Evolutionary conservation across 2,113 vertebrate genomes (phyloP).

Genomic region (Arenaria interpres): DNA sequence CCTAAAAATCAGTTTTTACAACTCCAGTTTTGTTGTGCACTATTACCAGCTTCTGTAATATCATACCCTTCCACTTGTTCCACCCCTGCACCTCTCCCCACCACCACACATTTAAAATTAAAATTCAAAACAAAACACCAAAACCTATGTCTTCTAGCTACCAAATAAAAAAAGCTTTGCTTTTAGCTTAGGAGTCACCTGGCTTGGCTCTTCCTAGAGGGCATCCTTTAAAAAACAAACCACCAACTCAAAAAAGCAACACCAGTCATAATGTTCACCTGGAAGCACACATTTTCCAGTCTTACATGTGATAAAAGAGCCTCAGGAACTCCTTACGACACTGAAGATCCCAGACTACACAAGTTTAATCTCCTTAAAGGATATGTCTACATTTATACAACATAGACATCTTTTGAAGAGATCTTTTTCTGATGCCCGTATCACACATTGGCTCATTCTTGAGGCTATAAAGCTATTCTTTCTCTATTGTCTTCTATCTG

Average conservation of each 20-base stretch:
- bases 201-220: not conserved
- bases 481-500: conserved; percentile 47
- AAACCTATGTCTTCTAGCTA: not conserved
- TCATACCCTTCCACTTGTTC: not conserved
- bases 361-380: not conserved
- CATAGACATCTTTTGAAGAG: not conserved
- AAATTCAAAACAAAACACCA: not conserved
- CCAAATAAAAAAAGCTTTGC: not conserved
- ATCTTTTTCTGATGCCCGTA: conserved; percentile 46
- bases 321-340: not conserved
- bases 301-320: not conserved
- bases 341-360: not conserved
- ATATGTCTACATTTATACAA: not conserved
- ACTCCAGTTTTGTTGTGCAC: not conserved
- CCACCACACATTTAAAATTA: not conserved
- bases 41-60: not conserved
- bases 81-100: not conserved
- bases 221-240: not conserved
- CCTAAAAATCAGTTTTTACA: not conserved
- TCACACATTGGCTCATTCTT: conserved; percentile 18
- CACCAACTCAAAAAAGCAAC: not conserved
- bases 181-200: not conserved
- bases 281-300: not conserved
- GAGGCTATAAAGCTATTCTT: conserved; percentile 41
- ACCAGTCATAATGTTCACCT: not conserved